These are phyloP conservation scores for Tautogolabrus adspersus DNA, from an alignment of 2,113 vertebrate species.

Conservation along the genomic window DNA sequence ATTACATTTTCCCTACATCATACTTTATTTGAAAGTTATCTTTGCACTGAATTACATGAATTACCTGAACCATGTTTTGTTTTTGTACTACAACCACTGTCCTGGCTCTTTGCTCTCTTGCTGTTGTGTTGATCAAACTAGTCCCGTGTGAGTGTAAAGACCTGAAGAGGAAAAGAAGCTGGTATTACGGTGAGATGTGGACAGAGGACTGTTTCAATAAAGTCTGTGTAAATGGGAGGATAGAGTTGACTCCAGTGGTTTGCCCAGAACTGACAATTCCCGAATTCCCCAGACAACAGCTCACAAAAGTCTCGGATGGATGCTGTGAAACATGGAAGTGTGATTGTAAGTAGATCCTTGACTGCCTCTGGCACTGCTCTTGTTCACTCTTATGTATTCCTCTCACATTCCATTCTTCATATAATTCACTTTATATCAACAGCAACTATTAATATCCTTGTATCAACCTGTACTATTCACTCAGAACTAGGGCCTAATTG, in stretches of 20 bases:
- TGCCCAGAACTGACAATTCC: constrained; percentile 55
- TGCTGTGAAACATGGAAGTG: constrained; percentile 79
- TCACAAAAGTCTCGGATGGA: constrained; percentile 59
- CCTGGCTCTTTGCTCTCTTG: background rate
- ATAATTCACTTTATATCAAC: background rate
- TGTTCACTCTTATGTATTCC: background rate
- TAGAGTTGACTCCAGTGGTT: constrained; percentile 55
- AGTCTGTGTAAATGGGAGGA: constrained; percentile 44
- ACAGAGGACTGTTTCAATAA: constrained; percentile 74
- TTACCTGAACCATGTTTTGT: background rate
- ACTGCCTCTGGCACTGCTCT: background rate
- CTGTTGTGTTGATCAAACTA: background rate
- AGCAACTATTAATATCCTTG: background rate
- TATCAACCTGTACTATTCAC: background rate
- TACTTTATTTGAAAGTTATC: too few relatives aligned
- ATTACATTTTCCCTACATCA: too few relatives aligned
- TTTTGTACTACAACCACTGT: background rate
- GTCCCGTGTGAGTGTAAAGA: constrained; percentile 59
- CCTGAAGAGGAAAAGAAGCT: constrained; percentile 44
- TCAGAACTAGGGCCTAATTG: background rate
- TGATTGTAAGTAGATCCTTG: constrained; percentile 77
- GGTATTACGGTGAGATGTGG: constrained; percentile 66
- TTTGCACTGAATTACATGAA: background rate
- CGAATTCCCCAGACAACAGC: constrained; percentile 62
- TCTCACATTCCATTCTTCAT: background rate